A percentile compares a stretch with the other conserved stretches of the same genome.
Evolutionary conservation across 2,113 vertebrate species (phyloP).

Genomic region (Proteles cristata): DNA sequence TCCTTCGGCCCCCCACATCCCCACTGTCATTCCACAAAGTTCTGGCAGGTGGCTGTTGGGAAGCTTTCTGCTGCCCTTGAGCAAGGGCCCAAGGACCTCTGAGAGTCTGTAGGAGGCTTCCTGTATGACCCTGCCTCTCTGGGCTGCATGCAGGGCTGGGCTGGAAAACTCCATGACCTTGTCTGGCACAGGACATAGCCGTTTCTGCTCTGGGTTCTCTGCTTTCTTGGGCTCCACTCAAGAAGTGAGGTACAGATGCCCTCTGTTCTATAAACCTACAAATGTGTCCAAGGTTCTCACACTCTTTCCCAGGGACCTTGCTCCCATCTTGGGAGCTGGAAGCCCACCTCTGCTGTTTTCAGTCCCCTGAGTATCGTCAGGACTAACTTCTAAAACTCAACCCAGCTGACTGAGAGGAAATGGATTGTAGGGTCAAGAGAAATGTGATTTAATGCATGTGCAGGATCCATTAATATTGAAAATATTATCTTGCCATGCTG

Average conservation of each 20-base stretch:
- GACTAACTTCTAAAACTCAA: not conserved
- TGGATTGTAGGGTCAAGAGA: not conserved
- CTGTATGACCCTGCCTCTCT: not conserved
- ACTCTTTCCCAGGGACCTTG: not conserved
- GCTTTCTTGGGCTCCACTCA: not conserved
- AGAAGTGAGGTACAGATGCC: rapidly evolving
- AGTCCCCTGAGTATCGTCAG: not conserved
- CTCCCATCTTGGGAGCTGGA: not conserved
- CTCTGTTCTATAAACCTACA: not conserved
- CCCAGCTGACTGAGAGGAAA: not conserved
- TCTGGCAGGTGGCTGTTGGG: not conserved
- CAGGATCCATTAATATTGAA: not conserved
- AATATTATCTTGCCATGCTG: not conserved
- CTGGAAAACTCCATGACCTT: not conserved
- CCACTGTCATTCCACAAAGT: not conserved
- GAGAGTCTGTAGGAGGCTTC: not conserved
- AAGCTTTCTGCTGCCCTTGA: not conserved
- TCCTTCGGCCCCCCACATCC: not conserved
- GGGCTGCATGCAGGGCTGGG: not conserved
- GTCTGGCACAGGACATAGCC: not conserved
- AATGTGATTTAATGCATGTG: not conserved
- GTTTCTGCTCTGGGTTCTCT: not conserved
- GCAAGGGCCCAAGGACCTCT: not conserved
- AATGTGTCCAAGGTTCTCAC: not conserved
- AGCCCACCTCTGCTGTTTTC: not conserved